Conservation (phyloP, 2,113 vertebrate genomes). For the Nycticebus coucang region DNA sequence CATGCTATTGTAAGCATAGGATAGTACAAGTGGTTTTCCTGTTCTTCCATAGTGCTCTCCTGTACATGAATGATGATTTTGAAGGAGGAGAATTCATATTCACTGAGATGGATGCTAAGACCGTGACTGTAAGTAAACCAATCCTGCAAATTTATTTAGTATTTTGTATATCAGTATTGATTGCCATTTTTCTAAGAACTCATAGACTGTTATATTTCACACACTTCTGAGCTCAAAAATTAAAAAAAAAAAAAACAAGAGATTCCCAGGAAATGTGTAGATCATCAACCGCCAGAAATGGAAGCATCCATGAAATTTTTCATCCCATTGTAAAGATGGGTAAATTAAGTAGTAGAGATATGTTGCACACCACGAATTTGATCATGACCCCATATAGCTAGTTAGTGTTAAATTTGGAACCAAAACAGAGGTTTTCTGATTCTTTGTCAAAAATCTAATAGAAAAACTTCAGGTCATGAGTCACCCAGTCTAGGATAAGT, state of each 20-base stretch:
- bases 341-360: background rate
- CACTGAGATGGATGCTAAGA: conserved; percentile 98
- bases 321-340: background rate
- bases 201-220: background rate
- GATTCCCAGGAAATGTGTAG: background rate
- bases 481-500: background rate
- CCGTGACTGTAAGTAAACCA: conserved; percentile 90
- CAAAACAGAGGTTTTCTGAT: background rate
- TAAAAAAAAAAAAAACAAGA: background rate
- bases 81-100: conserved; percentile 99
- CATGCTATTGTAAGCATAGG: fast-evolving
- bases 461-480: background rate
- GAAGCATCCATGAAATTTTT: background rate
- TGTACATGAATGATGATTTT: conserved; percentile 97
- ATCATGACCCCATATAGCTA: background rate
- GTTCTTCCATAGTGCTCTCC: conserved; percentile 88
- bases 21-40: background rate
- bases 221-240: background rate
- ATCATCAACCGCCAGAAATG: background rate
- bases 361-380: background rate
- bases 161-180: background rate
- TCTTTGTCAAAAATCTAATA: background rate
- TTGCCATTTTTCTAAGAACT: background rate
- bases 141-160: background rate
- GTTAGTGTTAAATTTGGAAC: background rate